These are phyloP conservation scores for Pristionchus japonicus DNA, from an alignment of 2,888 invertebrate genomes.

Conservation along the genomic window DNA sequence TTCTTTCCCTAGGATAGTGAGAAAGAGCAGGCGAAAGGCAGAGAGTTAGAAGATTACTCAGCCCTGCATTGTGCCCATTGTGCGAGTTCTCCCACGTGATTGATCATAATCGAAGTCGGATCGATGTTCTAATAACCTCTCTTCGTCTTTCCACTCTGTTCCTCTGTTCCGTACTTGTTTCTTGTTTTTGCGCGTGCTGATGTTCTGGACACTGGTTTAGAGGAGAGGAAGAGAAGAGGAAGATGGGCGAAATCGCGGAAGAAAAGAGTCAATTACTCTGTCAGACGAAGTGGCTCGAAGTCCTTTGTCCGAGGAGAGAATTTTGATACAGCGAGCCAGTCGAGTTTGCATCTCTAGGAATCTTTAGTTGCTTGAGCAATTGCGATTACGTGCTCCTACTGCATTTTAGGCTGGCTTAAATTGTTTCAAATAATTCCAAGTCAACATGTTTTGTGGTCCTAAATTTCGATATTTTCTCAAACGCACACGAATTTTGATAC, in stretches of 20 bases:
- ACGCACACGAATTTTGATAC: background rate
- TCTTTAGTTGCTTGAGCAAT: background rate
- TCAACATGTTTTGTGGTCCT: no score
- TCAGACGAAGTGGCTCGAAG: background rate
- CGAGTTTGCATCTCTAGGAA: background rate
- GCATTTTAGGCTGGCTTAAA: no score
- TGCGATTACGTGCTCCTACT: no score
- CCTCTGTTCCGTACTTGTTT: background rate
- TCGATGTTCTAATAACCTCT: background rate
- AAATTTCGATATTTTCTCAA: background rate
- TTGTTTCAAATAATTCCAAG: no score
- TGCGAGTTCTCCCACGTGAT: background rate
- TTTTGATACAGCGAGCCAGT: background rate
- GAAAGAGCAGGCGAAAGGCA: background rate
- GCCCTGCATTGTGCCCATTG: background rate
- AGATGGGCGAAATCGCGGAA: background rate
- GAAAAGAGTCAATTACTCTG: constrained; percentile 30
- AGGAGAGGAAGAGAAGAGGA: background rate
- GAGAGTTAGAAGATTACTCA: background rate
- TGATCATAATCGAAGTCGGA: background rate
- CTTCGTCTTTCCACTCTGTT: background rate
- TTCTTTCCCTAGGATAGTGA: background rate
- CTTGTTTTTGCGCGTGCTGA: background rate
- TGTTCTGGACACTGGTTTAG: constrained; percentile 29
- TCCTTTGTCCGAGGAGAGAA: background rate